phyloP scores from a whole-genome alignment of 2,113 vertebrate genomes.

The Sinocyclocheilus anshuiensis region DNA sequence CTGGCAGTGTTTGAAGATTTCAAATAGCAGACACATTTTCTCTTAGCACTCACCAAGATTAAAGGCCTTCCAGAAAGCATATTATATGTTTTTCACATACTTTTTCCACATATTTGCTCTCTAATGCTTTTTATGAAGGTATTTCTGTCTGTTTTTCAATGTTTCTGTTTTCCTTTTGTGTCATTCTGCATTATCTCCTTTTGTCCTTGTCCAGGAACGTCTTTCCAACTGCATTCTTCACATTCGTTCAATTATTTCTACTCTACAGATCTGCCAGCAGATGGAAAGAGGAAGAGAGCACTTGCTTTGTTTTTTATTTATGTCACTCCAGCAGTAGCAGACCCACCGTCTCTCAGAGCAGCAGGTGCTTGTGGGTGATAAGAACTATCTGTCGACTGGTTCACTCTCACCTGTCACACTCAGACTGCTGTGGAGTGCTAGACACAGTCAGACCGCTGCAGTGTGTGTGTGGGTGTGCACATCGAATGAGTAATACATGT shows the following conservation, averaged over 20 bases:
- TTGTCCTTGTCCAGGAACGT: conserved; percentile 52
- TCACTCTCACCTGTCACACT: conserved; percentile 7
- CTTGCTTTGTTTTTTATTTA: conserved; percentile 20
- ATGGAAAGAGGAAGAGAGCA: neutral
- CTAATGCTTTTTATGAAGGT: neutral
- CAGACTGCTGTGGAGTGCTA: neutral
- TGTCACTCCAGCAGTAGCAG: conserved; percentile 51
- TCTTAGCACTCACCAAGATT: neutral
- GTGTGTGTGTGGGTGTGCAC: neutral
- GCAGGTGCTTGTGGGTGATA: conserved; percentile 37
- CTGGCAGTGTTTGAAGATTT: neutral
- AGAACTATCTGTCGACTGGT: conserved; percentile 5
- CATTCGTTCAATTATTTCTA: neutral
- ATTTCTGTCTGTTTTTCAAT: neutral
- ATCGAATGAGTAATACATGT: neutral
- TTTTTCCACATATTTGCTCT: neutral
- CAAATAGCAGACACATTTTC: conserved; percentile 3
- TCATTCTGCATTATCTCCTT: neutral
- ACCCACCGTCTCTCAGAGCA: conserved; percentile 7
- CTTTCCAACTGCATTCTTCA: conserved; percentile 9
- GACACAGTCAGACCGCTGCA: neutral
- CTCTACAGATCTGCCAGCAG: neutral
- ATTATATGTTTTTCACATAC: neutral
- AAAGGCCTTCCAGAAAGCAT: neutral
- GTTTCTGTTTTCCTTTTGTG: neutral